phyloP scores from a whole-genome alignment of 2,888 invertebrate genomes.

The Trichopoda pennipes region DNA sequence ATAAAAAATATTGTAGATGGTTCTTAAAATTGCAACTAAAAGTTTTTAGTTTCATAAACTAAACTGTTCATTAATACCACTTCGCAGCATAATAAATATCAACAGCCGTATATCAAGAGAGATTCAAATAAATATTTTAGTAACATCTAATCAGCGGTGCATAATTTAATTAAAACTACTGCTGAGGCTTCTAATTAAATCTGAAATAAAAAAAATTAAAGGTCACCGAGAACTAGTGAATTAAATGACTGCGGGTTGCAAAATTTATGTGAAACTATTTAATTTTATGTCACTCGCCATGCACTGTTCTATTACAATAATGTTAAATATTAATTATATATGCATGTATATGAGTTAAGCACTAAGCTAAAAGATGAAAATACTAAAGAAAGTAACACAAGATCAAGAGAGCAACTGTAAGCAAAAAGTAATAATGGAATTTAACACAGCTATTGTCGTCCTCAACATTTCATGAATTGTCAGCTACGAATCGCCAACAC shows the following conservation, averaged over 20 bases:
- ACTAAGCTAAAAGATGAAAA: constrained; percentile 7
- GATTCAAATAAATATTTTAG: background rate
- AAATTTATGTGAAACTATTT: constrained; percentile 23
- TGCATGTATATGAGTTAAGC: background rate
- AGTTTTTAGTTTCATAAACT: constrained; percentile 2
- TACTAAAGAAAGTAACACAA: constrained; percentile 2
- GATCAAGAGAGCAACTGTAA: constrained; percentile 1
- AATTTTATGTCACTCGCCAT: background rate
- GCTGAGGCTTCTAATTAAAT: constrained; percentile 35
- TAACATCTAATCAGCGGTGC: background rate
- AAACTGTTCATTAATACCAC: constrained; percentile 8
- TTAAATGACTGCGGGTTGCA: constrained; percentile 11
- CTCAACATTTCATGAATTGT: constrained; percentile 29
- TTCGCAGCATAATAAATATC: background rate
- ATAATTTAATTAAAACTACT: constrained; percentile 2
- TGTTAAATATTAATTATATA: background rate
- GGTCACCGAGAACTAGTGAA: background rate
- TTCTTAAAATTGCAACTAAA: background rate
- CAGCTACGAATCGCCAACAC: background rate
- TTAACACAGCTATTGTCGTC: constrained; percentile 18
- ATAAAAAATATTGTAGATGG: constrained; percentile 8
- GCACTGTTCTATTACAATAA: background rate
- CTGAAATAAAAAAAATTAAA: constrained; percentile 11
- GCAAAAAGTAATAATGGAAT: constrained; percentile 25
- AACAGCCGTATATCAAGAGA: background rate